A percentile compares a stretch with the other conserved stretches of the same genome.
These are phyloP conservation scores for Fissipunctia ypsillon DNA, from an alignment of 2,888 invertebrate genomes.

Conservation along the genomic window DNA sequence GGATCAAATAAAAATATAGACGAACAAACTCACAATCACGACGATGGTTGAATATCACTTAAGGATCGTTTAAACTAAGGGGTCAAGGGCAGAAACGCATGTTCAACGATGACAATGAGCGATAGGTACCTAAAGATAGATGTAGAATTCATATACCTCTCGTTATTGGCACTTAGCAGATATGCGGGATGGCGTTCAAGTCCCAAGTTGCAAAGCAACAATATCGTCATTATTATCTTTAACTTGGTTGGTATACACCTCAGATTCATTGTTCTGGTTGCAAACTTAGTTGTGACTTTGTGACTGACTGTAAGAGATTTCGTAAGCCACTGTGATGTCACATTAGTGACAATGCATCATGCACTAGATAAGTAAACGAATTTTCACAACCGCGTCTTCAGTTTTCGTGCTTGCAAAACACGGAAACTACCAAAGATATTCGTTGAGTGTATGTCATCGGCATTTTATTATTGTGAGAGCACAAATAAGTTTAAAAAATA, in stretches of 20 bases:
- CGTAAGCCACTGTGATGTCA: conserved; percentile 10
- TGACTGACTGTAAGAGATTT: conserved; percentile 14
- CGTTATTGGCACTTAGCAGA: background rate
- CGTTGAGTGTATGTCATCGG: background rate
- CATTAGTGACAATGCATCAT: conserved; percentile 33
- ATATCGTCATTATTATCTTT: background rate
- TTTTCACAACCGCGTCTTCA: conserved; percentile 16
- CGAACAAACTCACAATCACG: background rate
- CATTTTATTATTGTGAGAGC: conserved; percentile 17
- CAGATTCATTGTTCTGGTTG: conserved; percentile 15
- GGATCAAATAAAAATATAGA: conserved; percentile 5
- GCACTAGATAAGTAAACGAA: conserved; percentile 19
- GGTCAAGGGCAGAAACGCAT: conserved; percentile 33
- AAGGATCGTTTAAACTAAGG: conserved; percentile 14
- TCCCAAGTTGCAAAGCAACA: background rate
- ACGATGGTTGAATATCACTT: conserved; percentile 15
- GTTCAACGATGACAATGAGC: conserved; percentile 17
- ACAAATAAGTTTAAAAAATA: conserved; percentile 8
- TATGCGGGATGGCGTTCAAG: background rate
- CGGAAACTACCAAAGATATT: conserved; percentile 7
- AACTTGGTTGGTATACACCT: background rate
- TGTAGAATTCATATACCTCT: background rate
- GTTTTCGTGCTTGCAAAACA: conserved; percentile 8
- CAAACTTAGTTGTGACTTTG: conserved; percentile 9
- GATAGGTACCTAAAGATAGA: background rate